Conservation (phyloP, 2,797 vertebrate species). For the Siniperca scherzeri region DNA sequence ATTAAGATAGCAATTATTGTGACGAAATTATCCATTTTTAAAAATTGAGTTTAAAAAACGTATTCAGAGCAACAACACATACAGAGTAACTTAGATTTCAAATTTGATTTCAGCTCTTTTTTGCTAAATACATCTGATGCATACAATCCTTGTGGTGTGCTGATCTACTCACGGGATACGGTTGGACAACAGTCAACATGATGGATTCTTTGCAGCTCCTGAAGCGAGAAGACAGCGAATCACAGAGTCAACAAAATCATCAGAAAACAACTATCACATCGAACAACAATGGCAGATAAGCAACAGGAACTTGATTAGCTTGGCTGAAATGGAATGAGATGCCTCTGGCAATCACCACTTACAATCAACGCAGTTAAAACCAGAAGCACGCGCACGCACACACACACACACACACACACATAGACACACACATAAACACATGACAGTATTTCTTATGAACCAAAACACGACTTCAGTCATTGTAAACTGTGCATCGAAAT, state of each 20-base stretch:
- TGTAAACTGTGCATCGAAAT: not conserved
- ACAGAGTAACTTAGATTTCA: not conserved
- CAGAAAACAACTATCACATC: conserved; percentile 1
- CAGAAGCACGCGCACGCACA: not conserved
- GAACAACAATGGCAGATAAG: conserved; percentile 11
- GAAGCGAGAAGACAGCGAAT: conserved; percentile 60
- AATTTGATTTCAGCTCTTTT: not conserved
- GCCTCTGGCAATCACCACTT: conserved; percentile 38
- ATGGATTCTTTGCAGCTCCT: conserved; percentile 99
- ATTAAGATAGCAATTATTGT: not conserved
- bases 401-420: conserved; percentile 3
- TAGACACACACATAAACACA: not conserved
- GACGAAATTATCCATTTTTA: not conserved
- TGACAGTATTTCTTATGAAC: not conserved
- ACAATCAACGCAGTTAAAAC: conserved; percentile 25
- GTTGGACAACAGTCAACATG: conserved; percentile 94
- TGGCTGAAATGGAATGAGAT: conserved; percentile 40
- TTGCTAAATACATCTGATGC: not conserved
- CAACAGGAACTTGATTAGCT: conserved; percentile 44
- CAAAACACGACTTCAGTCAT: not conserved
- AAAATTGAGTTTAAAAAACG: not conserved
- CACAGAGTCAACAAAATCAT: conserved; percentile 40
- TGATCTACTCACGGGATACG: conserved; percentile 92
- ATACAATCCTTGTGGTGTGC: not conserved
- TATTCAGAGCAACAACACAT: not conserved